Percentiles rank a stretch among this genome's conserved stretches.
Conservation (phyloP, 2,888 invertebrate genomes). For the Cataglyphis albicans region DNA sequence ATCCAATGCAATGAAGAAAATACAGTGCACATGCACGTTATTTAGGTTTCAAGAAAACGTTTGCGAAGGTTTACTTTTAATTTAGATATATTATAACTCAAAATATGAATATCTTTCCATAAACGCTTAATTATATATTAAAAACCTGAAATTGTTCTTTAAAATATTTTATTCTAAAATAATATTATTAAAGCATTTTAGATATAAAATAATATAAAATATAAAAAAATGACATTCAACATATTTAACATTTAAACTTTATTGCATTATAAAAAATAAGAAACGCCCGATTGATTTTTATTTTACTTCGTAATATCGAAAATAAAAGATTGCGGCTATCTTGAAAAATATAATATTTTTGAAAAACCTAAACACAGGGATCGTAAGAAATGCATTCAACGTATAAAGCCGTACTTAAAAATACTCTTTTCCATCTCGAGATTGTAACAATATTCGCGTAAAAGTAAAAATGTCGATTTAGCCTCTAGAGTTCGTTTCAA, state of each 20-base stretch:
- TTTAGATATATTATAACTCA: not conserved
- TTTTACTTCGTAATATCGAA: not conserved
- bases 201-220: too few relatives aligned
- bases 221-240: not conserved
- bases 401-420: not conserved
- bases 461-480: not conserved
- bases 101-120: conserved; percentile 1
- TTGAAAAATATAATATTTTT: not conserved
- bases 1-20: not conserved
- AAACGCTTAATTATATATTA: not conserved
- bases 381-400: not conserved
- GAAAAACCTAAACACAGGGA: not conserved
- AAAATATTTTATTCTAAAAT: not conserved
- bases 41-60: not conserved
- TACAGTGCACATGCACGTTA: not conserved
- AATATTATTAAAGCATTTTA: not conserved
- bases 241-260: not conserved
- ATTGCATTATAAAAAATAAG: not conserved
- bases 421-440: not conserved
- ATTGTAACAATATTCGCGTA: not conserved
- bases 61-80: not conserved
- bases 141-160: not conserved
- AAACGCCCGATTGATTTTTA: not conserved
- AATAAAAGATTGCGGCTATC: not conserved
- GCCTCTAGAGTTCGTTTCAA: not conserved